Evolutionary conservation across 2,888 invertebrate species (phyloP).

Genomic region (Heliconius cydno): DNA sequence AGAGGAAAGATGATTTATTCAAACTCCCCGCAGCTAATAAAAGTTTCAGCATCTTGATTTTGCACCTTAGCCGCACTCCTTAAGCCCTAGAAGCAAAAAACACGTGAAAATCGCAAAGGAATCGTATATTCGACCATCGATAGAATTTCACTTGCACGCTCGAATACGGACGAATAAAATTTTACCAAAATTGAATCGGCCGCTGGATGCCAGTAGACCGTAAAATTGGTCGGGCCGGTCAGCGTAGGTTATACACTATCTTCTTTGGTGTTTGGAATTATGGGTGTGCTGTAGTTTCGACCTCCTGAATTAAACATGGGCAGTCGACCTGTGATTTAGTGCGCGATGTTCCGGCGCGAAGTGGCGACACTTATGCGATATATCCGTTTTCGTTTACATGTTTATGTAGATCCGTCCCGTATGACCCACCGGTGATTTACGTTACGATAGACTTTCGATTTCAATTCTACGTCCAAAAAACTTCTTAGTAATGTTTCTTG

Average conservation of each 20-base stretch:
- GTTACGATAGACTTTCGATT: neutral
- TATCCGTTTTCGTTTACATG: constrained; percentile 67
- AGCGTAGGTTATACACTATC: constrained; percentile 61
- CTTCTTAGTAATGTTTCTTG: neutral
- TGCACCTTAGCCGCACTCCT: constrained; percentile 13
- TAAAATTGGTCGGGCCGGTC: constrained; percentile 78
- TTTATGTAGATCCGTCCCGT: constrained; percentile 47
- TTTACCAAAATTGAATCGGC: constrained; percentile 81
- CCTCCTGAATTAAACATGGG: constrained; percentile 79
- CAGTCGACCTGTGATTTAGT: constrained; percentile 76
- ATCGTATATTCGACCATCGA: constrained; percentile 65
- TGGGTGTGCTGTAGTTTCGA: constrained; percentile 61
- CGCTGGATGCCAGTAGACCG: constrained; percentile 73
- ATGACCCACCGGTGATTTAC: constrained; percentile 17
- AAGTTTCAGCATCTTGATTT: constrained; percentile 38
- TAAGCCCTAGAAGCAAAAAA: constrained; percentile 52
- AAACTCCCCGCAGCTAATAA: constrained; percentile 27
- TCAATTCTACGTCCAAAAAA: neutral
- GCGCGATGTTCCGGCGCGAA: constrained; percentile 62
- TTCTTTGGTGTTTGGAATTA: constrained; percentile 73
- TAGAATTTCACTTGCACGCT: constrained; percentile 75
- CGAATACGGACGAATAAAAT: constrained; percentile 79
- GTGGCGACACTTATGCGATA: constrained; percentile 66
- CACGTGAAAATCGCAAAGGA: constrained; percentile 57
- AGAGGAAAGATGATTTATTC: constrained; percentile 31